Percentiles rank a stretch among this genome's conserved stretches.
phyloP scores from a whole-genome alignment of 1,140 invertebrate genomes.

The Lineus longissimus region DNA sequence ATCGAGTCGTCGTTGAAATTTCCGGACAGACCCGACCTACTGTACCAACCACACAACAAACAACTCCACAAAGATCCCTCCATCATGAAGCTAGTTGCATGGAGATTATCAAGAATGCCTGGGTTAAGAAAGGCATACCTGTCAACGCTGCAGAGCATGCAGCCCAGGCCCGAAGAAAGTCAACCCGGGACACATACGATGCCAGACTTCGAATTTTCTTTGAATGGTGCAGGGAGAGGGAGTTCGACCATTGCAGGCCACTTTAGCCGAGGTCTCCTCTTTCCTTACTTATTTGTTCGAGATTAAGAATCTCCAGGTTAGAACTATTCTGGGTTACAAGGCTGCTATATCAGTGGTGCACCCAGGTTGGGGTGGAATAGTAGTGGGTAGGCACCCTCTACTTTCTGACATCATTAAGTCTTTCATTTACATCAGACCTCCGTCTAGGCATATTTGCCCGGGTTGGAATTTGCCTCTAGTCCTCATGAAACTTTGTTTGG shows the following conservation, averaged over 20 bases:
- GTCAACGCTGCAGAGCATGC: too few relatives aligned
- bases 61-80: too few relatives aligned
- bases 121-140: too few relatives aligned
- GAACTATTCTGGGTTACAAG: neutral
- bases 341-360: neutral
- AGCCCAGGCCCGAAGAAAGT: too few relatives aligned
- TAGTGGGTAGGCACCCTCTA: constrained; percentile 1
- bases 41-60: too few relatives aligned
- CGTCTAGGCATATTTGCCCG: neutral
- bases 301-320: neutral
- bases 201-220: too few relatives aligned
- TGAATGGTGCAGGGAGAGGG: too few relatives aligned
- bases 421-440: neutral
- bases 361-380: neutral
- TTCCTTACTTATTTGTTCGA: neutral
- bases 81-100: too few relatives aligned
- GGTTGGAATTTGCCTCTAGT: neutral
- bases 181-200: too few relatives aligned
- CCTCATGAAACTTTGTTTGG: constrained; percentile 20
- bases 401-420: neutral
- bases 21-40: neutral
- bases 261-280: too few relatives aligned
- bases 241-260: too few relatives aligned
- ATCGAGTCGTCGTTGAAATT: constrained; percentile 7
- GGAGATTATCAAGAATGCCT: too few relatives aligned